Evolutionary conservation across 2,888 invertebrate genomes (phyloP).

Genomic region (Melinopterus prodromus): DNA sequence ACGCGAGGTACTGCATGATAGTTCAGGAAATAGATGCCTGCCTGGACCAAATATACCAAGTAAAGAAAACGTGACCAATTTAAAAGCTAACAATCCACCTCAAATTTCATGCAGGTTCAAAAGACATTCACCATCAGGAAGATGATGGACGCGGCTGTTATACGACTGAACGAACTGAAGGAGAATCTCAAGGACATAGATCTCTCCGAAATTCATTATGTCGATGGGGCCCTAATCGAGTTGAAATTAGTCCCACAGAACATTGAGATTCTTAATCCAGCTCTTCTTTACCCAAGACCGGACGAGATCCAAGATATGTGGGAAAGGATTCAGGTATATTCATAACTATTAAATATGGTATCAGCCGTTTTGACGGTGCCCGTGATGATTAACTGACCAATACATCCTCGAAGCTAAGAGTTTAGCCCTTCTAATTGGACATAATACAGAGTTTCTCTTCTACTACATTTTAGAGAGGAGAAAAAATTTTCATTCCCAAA

Average conservation of each 20-base stretch:
- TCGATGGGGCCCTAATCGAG: constrained; percentile 75
- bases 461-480: constrained; percentile 47
- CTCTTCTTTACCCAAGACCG: constrained; percentile 69
- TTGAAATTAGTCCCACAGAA: constrained; percentile 74
- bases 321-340: constrained; percentile 46
- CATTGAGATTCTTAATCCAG: constrained; percentile 70
- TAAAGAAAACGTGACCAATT: constrained; percentile 32
- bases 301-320: constrained; percentile 54
- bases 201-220: constrained; percentile 72
- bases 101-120: constrained; percentile 60
- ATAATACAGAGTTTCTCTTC: too few relatives aligned
- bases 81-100: not conserved
- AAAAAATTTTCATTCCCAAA: constrained; percentile 51
- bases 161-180: constrained; percentile 68
- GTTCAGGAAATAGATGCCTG: constrained; percentile 67
- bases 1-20: constrained; percentile 63
- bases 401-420: not conserved
- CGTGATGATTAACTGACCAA: not conserved
- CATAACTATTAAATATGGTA: too few relatives aligned
- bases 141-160: constrained; percentile 67
- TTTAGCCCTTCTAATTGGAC: not conserved
- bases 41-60: constrained; percentile 68
- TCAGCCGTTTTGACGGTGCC: too few relatives aligned
- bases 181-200: constrained; percentile 65
- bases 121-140: constrained; percentile 65